Conservation (phyloP, 2,113 vertebrate species). For the Tiliqua scincoides region DNA sequence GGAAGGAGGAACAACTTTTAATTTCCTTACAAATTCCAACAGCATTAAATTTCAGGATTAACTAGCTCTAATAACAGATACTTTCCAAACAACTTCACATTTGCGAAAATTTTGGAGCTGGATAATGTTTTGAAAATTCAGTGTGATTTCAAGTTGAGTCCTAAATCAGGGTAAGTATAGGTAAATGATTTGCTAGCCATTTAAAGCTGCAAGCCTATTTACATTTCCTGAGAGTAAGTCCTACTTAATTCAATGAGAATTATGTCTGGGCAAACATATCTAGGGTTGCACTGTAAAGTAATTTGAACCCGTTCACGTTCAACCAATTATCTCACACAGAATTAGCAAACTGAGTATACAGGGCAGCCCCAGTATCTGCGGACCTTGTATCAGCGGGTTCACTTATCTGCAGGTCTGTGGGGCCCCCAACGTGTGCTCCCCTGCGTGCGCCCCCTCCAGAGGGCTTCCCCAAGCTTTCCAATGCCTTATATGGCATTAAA, state of each 20-base stretch:
- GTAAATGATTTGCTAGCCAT: not conserved
- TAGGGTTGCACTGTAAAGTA: not conserved
- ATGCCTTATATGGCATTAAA: no score
- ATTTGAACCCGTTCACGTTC: not conserved
- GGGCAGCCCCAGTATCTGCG: no score
- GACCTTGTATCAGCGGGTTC: no score
- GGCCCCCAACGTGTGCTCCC: no score
- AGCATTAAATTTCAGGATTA: slow-evolving; percentile 64
- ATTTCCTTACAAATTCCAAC: slow-evolving; percentile 81
- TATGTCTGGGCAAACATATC: no score
- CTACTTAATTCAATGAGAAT: no score
- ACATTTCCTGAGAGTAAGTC: no score
- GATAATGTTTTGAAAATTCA: not conserved
- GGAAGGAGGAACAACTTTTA: slow-evolving; percentile 57
- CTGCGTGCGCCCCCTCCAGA: no score
- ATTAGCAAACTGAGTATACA: not conserved
- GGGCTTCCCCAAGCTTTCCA: no score
- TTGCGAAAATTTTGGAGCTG: not conserved
- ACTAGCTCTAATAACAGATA: not conserved
- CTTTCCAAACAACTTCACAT: not conserved
- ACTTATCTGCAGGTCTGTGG: no score
- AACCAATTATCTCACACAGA: not conserved
- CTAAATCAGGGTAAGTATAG: not conserved
- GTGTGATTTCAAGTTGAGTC: no score
- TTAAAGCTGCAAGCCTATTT: not conserved